Evolutionary conservation across 2,888 invertebrate species (phyloP).

Genomic region (Agonopterix alstromeriana): DNA sequence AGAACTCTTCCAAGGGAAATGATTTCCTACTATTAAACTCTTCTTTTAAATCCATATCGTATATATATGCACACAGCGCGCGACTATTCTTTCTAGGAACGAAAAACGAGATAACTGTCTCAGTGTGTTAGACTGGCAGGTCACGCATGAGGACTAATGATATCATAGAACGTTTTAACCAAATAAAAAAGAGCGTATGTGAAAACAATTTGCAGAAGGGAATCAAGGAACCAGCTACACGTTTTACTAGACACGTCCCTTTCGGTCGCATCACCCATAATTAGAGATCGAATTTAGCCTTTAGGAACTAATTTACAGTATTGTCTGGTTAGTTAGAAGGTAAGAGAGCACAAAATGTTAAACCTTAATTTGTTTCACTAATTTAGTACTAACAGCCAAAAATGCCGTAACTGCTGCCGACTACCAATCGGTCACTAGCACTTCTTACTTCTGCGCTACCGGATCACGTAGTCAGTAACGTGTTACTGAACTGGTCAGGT

Average conservation of each 20-base stretch:
- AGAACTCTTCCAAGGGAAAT: constrained; percentile 24
- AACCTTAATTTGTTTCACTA: constrained; percentile 6
- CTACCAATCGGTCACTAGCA: neutral
- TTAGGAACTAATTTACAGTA: neutral
- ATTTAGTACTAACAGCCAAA: constrained; percentile 12
- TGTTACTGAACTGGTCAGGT: neutral
- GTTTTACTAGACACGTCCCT: neutral
- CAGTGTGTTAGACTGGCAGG: no score
- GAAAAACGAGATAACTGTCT: no score
- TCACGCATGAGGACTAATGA: no score
- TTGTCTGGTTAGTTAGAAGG: neutral
- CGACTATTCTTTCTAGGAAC: no score
- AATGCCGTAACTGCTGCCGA: neutral
- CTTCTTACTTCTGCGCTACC: no score
- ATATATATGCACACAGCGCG: neutral
- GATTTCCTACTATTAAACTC: neutral
- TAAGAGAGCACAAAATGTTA: neutral
- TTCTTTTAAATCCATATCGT: neutral
- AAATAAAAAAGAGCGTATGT: constrained; percentile 44
- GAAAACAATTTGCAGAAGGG: constrained; percentile 37
- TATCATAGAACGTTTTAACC: constrained; percentile 34
- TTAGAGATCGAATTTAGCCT: neutral
- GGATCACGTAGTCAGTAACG: neutral
- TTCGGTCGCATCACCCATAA: neutral
- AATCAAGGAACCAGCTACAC: constrained; percentile 19